Conservation (phyloP, 2,113 vertebrate genomes). For the Smithornis capensis region DNA sequence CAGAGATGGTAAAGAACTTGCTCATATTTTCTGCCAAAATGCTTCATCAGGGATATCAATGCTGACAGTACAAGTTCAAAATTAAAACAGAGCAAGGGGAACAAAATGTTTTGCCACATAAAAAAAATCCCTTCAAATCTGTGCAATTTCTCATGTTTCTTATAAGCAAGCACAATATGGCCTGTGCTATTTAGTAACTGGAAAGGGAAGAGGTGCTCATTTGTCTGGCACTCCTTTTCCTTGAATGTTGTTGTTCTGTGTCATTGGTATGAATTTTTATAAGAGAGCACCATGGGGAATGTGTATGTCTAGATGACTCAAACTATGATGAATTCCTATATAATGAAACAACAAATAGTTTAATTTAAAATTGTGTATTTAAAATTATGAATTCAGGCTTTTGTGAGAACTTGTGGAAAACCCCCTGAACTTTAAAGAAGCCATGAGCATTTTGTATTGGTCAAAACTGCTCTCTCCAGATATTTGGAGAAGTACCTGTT, state of each 20-base stretch:
- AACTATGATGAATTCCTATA: background rate
- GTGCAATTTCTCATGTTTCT: background rate
- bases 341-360: background rate
- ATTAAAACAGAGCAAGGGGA: background rate
- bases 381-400: background rate
- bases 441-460: background rate
- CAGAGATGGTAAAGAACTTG: background rate
- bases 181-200: background rate
- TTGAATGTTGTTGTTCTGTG: background rate
- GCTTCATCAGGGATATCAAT: background rate
- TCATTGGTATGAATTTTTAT: background rate
- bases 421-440: background rate
- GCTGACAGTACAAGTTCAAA: conserved; percentile 11
- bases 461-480: background rate
- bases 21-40: background rate
- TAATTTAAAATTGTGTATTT: background rate
- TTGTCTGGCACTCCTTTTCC: background rate
- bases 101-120: background rate
- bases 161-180: background rate
- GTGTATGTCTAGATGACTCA: background rate
- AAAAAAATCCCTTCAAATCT: background rate
- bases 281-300: background rate
- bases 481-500: background rate
- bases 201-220: background rate
- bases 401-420: background rate